These are phyloP conservation scores for Chlamydotis undulata DNA, from an alignment of 2,113 vertebrate genomes.

Conservation along the genomic window DNA sequence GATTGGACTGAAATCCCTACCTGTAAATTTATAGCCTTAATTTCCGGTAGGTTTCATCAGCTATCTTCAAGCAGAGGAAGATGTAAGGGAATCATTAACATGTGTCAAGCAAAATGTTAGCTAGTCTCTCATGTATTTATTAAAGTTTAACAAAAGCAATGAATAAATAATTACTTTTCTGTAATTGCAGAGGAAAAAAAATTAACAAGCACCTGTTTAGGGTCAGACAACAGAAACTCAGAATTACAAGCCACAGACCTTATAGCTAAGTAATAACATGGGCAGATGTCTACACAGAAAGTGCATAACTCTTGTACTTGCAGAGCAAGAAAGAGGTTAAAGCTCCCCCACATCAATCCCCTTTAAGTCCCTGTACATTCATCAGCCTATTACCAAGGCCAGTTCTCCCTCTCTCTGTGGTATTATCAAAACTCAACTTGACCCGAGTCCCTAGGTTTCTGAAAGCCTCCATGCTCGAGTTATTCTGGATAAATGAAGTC, in stretches of 20 bases:
- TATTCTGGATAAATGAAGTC: background rate
- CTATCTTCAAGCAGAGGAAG: constrained; percentile 64
- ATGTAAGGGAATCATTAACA: constrained; percentile 57
- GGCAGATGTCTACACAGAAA: background rate
- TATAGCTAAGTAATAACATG: background rate
- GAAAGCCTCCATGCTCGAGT: background rate
- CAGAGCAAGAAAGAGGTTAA: background rate
- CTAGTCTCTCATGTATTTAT: background rate
- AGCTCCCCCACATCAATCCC: accelerated
- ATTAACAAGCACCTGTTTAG: background rate
- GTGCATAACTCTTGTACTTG: background rate
- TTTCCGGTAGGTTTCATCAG: constrained; percentile 69
- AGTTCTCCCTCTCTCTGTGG: background rate
- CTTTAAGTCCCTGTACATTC: background rate
- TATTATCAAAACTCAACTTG: background rate
- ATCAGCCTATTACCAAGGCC: background rate
- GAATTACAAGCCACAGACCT: background rate
- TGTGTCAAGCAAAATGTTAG: constrained; percentile 46
- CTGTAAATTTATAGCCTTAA: constrained; percentile 75
- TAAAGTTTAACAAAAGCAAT: constrained; percentile 22
- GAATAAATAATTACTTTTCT: constrained; percentile 4
- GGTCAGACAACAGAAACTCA: background rate
- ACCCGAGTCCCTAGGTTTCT: background rate
- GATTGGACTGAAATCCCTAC: constrained; percentile 71
- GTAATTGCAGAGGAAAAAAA: background rate